Percentiles rank a stretch among this genome's conserved stretches.
Conservation (phyloP, 2,113 vertebrate genomes). For the Actinemys pallida region DNA sequence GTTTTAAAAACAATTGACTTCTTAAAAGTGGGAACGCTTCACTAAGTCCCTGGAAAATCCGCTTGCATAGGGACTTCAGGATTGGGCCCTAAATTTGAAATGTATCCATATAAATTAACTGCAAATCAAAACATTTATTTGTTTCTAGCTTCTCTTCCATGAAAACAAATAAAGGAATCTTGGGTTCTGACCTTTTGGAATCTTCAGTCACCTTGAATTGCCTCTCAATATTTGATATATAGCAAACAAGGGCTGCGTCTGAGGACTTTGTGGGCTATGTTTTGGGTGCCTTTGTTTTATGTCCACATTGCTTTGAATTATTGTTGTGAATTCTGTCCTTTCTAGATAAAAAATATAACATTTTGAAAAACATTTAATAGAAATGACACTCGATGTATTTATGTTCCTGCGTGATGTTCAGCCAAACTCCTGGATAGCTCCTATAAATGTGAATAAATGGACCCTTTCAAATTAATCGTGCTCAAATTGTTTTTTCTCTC, state of each 20-base stretch:
- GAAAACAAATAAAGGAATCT: not conserved
- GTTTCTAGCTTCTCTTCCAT: not conserved
- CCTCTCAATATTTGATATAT: not conserved
- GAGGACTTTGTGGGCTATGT: not conserved
- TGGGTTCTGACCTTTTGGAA: not conserved
- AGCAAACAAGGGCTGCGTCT: not conserved
- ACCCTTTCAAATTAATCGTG: not conserved
- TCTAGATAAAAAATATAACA: not conserved
- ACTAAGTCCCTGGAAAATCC: not conserved
- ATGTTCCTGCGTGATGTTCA: not conserved
- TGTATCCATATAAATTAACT: not conserved
- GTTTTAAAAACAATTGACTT: not conserved
- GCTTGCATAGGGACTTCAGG: not conserved
- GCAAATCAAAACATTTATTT: not conserved
- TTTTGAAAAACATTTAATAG: not conserved
- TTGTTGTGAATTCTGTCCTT: not conserved
- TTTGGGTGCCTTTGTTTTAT: not conserved
- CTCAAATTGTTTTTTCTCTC: conserved; percentile 17
- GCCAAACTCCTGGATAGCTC: not conserved
- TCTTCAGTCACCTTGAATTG: not conserved
- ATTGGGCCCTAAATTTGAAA: not conserved
- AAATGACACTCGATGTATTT: not conserved
- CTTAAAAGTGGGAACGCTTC: not conserved
- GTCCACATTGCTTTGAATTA: not conserved
- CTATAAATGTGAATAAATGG: not conserved